phyloP scores from a whole-genome alignment of 2,113 vertebrate species.

The Heteronetta atricapilla region DNA sequence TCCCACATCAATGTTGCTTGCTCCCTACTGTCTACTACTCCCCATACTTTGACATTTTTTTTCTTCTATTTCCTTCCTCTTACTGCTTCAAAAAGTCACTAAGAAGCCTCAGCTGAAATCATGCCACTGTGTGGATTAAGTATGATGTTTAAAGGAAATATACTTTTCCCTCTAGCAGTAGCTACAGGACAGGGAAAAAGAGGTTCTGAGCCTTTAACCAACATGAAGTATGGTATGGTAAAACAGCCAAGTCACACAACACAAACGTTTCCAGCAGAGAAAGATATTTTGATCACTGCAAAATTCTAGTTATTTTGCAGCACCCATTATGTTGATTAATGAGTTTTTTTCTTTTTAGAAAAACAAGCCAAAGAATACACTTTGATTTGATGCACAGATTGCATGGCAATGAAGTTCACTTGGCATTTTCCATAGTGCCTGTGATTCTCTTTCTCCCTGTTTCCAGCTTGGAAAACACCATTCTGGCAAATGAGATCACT shows the following conservation, averaged over 20 bases:
- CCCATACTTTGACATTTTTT: not conserved
- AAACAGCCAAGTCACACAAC: not conserved
- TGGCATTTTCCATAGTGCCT: not conserved
- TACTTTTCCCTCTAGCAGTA: not conserved
- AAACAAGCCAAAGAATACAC: not conserved
- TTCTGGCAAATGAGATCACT: not conserved
- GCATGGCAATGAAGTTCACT: not conserved
- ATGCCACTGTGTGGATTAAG: not conserved
- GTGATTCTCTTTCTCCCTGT: not conserved
- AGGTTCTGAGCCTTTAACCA: not conserved
- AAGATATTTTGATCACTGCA: not conserved
- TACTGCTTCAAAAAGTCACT: not conserved
- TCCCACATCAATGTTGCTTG: not conserved
- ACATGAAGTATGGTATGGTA: not conserved
- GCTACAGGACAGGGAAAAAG: not conserved
- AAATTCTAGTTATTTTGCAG: not conserved
- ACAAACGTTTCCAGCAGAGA: not conserved
- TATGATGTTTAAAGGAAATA: not conserved
- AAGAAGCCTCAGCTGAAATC: not conserved
- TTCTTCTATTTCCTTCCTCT: not conserved
- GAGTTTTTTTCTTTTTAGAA: not conserved
- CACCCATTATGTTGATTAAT: not conserved
- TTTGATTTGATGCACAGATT: conserved; percentile 14
- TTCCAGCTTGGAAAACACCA: not conserved
- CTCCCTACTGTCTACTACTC: not conserved